Evolutionary conservation across 2,113 vertebrate genomes (phyloP).

Genomic region (Aptenodytes forsteri): DNA sequence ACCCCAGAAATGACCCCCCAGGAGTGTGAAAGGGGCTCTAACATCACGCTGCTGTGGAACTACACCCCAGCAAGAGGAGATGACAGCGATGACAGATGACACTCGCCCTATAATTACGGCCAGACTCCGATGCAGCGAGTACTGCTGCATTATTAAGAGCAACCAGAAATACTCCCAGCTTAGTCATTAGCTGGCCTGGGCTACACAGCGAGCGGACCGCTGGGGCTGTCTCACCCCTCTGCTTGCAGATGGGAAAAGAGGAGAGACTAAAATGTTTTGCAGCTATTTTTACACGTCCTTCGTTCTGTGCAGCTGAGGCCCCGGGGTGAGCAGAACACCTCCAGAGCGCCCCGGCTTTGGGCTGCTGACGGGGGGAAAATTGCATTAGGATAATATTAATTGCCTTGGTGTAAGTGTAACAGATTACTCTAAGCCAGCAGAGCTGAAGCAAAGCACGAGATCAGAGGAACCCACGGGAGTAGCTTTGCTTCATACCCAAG

Average conservation of each 20-base stretch:
- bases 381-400: neutral
- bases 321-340: neutral
- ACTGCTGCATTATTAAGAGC: conserved; percentile 15
- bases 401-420: neutral
- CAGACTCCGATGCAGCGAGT: neutral
- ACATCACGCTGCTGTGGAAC: accelerated
- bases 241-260: neutral
- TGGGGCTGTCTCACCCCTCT: neutral
- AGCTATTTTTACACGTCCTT: neutral
- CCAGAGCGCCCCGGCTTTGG: neutral
- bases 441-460: neutral
- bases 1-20: accelerated
- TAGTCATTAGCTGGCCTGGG: neutral
- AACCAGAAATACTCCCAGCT: neutral
- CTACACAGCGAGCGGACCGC: accelerated
- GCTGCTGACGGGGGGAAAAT: neutral
- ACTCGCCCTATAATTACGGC: neutral
- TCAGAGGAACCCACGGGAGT: accelerated
- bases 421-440: neutral
- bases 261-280: neutral
- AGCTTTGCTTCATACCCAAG: neutral
- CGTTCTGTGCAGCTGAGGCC: accelerated
- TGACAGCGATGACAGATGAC: neutral
- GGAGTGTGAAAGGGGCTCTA: neutral
- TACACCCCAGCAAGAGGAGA: neutral